Evolutionary conservation across 2,888 invertebrate genomes (phyloP).

Genomic region (Gerris lacustris): DNA sequence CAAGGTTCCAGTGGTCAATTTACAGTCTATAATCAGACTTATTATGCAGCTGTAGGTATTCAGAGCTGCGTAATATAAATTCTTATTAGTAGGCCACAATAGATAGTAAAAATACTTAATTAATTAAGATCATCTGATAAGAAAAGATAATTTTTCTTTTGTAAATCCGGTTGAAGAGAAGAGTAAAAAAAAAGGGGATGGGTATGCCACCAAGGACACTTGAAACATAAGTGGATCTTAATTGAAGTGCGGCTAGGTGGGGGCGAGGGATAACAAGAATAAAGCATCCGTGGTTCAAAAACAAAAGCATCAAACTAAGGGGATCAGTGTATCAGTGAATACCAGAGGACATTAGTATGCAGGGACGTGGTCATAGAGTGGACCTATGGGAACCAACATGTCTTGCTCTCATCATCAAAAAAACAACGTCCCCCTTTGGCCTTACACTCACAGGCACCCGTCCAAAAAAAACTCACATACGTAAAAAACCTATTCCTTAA

Average conservation of each 20-base stretch:
- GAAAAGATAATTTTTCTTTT: background rate
- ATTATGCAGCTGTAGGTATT: no score
- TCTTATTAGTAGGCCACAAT: no score
- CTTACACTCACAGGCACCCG: background rate
- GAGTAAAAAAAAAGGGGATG: background rate
- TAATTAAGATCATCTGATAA: no score
- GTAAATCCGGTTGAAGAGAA: background rate
- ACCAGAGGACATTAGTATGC: background rate
- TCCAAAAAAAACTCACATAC: background rate
- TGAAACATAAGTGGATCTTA: slow-evolving; percentile 1
- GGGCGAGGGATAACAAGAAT: background rate
- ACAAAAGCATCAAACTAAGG: background rate
- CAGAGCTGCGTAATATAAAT: no score
- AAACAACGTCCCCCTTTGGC: background rate
- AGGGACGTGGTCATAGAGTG: background rate
- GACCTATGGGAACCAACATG: background rate
- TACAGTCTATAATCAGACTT: no score
- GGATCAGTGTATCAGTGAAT: background rate
- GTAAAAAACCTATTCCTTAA: background rate
- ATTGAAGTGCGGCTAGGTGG: background rate
- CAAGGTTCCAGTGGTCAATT: no score
- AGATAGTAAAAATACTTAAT: no score
- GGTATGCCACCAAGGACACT: background rate
- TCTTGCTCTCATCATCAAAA: background rate
- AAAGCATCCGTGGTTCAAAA: background rate